Evolutionary conservation across 2,113 vertebrate species (phyloP), one percentile per base, ranked within the genome.

Genomic region (Colius striatus): DNA sequence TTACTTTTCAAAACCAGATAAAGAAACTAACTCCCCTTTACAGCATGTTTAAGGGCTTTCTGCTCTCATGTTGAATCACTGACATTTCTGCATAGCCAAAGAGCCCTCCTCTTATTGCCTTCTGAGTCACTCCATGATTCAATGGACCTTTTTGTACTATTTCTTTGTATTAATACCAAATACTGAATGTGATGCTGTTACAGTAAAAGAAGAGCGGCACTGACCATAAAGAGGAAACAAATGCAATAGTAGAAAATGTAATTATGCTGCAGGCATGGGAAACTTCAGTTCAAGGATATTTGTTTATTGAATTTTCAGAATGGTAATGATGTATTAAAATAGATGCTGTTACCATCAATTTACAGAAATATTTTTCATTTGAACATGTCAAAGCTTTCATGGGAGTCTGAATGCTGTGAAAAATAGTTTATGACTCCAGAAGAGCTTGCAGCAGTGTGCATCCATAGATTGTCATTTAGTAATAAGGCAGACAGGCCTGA

Each of bases 71-170:
- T 3, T 62, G 61, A 91, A 79, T 74, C 41, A 73, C 17, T 96
- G 93, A 75, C 76, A 89, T 92, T 96, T 96, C 73, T 81, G 70
- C 65, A 53, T 1, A 45, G 53, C 51, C 82, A 79, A 66, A 73
- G 68, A 63, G 45, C 16, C 22, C 89, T 86, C 65, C 38, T 94
- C 80, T 55, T 55, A 43, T 36, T 54, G 62, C 85, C 62, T 90
- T 92, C 82, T 93, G 94, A 93, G 80, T 94, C 92, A 92, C 70
- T 65, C 71, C 61, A 57, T 18, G 68, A 89, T 38, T 96, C 93
- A 97, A 81, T 71, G 85, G 85, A 77, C 60, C 50, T 80, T 94
- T 94, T 54, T 84, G 65, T 93, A 36, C 23, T 50, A 48, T 65
- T 89, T 81, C 65, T 70, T 89, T 71, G 67, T 67, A 88, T 94